phyloP scores from a whole-genome alignment of 2,113 vertebrate species.

The Megaptera novaeangliae region DNA sequence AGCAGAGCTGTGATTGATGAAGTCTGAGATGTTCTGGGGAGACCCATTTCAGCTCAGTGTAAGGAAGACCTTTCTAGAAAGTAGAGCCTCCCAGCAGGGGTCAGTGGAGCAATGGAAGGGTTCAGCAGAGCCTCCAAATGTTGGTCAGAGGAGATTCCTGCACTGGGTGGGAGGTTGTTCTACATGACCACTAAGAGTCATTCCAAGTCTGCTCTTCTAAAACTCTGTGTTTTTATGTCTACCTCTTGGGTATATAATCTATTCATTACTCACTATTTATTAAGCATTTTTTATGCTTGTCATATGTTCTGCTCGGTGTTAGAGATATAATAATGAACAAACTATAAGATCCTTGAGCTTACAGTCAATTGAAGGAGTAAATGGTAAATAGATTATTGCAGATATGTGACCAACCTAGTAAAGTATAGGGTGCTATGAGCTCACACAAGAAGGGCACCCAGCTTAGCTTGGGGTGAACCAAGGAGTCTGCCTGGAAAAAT shows the following conservation, averaged over 20 bases:
- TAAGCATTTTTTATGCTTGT: background rate
- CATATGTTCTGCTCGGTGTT: background rate
- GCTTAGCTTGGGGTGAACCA: background rate
- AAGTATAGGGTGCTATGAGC: background rate
- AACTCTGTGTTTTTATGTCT: background rate
- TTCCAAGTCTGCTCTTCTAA: background rate
- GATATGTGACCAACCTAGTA: background rate
- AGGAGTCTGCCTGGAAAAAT: background rate
- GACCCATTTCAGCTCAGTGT: background rate
- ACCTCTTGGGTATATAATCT: background rate
- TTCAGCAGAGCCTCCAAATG: background rate
- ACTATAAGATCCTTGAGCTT: background rate
- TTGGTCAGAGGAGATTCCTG: background rate
- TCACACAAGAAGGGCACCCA: background rate
- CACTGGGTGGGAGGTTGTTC: background rate
- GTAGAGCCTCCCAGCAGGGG: background rate
- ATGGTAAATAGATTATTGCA: background rate
- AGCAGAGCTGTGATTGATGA: background rate
- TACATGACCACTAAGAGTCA: background rate
- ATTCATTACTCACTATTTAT: background rate
- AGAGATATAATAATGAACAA: background rate
- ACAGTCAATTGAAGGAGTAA: background rate
- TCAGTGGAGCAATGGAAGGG: background rate
- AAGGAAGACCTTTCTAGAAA: background rate
- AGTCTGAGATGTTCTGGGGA: background rate